Evolutionary conservation across 1,140 invertebrate genomes (phyloP), one percentile per base, ranked within the genome.

Genomic region (Sitodiplosis mosellana): DNA sequence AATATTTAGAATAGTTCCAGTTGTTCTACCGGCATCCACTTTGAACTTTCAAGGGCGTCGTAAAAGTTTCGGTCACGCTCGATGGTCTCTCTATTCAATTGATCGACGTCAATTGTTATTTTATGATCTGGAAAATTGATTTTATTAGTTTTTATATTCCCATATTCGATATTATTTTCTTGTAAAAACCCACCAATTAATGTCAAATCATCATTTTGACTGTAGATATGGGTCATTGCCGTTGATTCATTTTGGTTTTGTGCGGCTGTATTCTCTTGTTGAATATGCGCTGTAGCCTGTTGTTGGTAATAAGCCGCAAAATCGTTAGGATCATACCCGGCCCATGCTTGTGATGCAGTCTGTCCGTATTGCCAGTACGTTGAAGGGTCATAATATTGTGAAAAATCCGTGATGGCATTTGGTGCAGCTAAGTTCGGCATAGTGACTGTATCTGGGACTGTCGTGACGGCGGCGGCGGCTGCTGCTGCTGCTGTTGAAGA

Each of bases 41-140:
- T 80, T 2, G 81, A 84, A 52, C 77, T 76, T 59, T 87, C 83
- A 22, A 87, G 54, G n/a, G 77, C 78, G 65, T 85, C 83, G 77
- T 83, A 87, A 1, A 87, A 63, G 50, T 76, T 78, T 41, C 77
- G 71, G 56, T 85, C 81, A 37, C 78, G 71, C 49, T 86, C 78
- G 33, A 81, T 72, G 34, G 75, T 69, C 50, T 87, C 82, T 50
- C 76, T 69, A 58, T 87, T 87, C 49, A 80, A 59, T 56, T 78
- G 77, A 15, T 87, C 83, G 6, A 81, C 60, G 56, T 87, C 82
- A 20, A 84, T 58, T 21, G 74, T 66, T 47, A 72, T 65, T 51
- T 81, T 81, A 58, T 87, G 83, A 48, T 87, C 83, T 77, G 65
- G 47, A n/a, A n/a, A n/a, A n/a, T n/a, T n/a, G n/a, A n/a, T n/a